Base-by-base conservation (phyloP, 1,140 invertebrate species). In the Aphaenogaster rudis region DNA sequence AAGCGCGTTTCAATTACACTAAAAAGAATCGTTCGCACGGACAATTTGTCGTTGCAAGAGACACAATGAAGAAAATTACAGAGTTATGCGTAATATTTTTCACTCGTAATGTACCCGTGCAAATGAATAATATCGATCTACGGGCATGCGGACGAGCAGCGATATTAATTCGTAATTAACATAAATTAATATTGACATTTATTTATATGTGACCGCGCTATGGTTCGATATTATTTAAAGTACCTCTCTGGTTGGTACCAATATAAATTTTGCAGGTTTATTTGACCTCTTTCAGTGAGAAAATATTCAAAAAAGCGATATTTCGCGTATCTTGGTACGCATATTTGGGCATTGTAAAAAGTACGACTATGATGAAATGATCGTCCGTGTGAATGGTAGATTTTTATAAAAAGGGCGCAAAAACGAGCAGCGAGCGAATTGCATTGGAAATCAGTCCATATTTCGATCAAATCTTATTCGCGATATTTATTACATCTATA, bases 81-180 rank as follows among this genome's bases (percentile, higher is more conserved):
- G 54, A 50, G 52, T 72, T 61, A 48, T 11, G 64, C 17, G 11
- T 36, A 67, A 86, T 86, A 57, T 80, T 86, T 28, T 71, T 48
- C 42, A 45, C 17, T n/a, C 48, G 11, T 42, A 21, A 39, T 36
- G 17, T 33, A 48, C n/a, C 33, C 21, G 6, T 28, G 52, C 52
- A 50, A 57, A 50, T 82, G 54, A 84, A 84, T 76, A 84, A 84
- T 61, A 61, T 61, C 54, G 80, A 57, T 42, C 52, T 15, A 36
- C 28, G 5, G 8, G 28, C 45, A 13, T 28, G 80, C 1, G 13
- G n/a, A 17, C 45, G 52, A 33, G 28, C 57, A 59, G 8, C 69
- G 28, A 61, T 61, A 84, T 84, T 74, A 84, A 84, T 84, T 84
- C 3, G 54, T 84, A 84, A 84, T 84, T 84, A 84, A 84, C 80